These are phyloP conservation scores for Cosmopolites sordidus DNA, from an alignment of 2,888 invertebrate species.

Conservation along the genomic window DNA sequence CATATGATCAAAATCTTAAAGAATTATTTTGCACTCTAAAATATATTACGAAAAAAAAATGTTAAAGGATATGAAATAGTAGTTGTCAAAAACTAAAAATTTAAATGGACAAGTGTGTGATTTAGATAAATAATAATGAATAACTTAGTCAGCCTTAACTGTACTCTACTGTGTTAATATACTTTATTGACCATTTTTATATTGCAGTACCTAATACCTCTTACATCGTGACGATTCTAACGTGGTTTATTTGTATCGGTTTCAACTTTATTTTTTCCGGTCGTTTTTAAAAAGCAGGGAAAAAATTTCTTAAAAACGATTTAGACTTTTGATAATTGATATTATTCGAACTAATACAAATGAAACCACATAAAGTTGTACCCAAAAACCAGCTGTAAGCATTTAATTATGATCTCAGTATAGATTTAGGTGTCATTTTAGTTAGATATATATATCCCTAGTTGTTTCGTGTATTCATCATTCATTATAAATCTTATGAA, in stretches of 20 bases:
- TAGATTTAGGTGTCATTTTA: conserved; percentile 4
- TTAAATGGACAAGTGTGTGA: conserved; percentile 11
- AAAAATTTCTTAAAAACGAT: too few species aligned
- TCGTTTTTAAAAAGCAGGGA: too few species aligned
- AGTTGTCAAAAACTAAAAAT: conserved; percentile 6
- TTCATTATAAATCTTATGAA: too few species aligned
- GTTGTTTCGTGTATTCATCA: neutral
- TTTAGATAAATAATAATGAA: conserved; percentile 10
- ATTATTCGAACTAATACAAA: neutral
- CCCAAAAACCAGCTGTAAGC: conserved; percentile 12
- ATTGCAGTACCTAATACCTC: conserved; percentile 1
- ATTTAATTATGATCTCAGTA: conserved; percentile 15
- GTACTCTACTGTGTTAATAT: conserved; percentile 12
- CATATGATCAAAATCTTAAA: conserved; percentile 5
- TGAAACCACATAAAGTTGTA: neutral
- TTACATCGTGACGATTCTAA: neutral
- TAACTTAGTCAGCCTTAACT: conserved; percentile 12
- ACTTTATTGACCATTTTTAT: conserved; percentile 8
- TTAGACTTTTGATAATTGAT: too few species aligned
- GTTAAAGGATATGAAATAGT: neutral
- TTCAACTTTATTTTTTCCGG: neutral
- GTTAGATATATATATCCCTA: conserved; percentile 2
- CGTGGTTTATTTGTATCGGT: neutral
- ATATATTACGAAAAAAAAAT: neutral
- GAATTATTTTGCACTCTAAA: neutral